These are phyloP conservation scores for Ariopsis seemanni DNA, from an alignment of 2,113 vertebrate genomes.

Conservation along the genomic window DNA sequence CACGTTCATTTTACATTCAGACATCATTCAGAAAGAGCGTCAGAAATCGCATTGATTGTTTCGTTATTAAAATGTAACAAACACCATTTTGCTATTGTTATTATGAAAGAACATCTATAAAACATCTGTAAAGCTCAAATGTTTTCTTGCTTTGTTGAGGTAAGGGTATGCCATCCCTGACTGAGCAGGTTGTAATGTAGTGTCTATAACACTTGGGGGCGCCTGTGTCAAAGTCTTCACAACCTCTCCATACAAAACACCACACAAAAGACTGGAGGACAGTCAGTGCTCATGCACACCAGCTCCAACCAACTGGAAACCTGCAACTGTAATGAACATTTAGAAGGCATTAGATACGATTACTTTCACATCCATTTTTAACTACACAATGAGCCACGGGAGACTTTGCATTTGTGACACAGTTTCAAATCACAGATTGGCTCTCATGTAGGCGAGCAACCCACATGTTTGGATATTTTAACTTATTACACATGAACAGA, in stretches of 20 bases:
- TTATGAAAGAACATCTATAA: neutral
- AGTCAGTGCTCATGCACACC: constrained; percentile 27
- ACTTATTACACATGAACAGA: neutral
- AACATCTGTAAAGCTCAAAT: neutral
- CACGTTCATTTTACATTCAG: neutral
- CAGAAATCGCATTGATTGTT: neutral
- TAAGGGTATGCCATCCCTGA: neutral
- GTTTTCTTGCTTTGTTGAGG: neutral
- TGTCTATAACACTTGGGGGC: constrained; percentile 34
- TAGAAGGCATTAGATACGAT: constrained; percentile 45
- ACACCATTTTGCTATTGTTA: neutral
- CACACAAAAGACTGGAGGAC: constrained; percentile 10
- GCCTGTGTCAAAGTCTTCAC: constrained; percentile 51
- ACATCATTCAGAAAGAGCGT: neutral
- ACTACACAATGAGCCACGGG: constrained; percentile 46
- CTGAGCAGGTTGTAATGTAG: constrained; percentile 23
- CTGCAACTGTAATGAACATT: constrained; percentile 48
- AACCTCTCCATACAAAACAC: neutral
- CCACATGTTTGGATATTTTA: constrained; percentile 15
- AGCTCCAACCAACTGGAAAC: constrained; percentile 39
- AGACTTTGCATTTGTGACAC: constrained; percentile 29
- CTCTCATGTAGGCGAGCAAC: neutral
- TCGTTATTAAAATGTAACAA: neutral
- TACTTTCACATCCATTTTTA: constrained; percentile 51
- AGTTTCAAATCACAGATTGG: constrained; percentile 25